Evolutionary conservation across 37 sponge, comb jelly and placozoan genomes (phyloP).

Genomic region (Cladorhizidae sp.): DNA sequence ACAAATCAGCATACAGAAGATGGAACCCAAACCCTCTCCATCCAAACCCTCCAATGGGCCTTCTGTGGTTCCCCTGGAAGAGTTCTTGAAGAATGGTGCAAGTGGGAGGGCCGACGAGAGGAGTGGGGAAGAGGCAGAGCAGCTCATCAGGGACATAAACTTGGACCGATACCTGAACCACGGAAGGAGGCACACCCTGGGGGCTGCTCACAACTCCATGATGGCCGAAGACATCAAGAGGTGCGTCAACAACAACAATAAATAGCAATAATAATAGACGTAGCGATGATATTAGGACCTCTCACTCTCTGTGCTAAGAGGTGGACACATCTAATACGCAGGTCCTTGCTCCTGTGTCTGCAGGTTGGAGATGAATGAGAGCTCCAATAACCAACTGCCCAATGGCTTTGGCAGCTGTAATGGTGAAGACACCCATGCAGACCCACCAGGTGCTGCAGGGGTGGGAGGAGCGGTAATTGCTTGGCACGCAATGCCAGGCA

Average conservation of each 20-base stretch:
- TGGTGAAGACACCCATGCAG: not conserved
- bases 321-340: too few relatives aligned
- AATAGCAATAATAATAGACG: too few relatives aligned
- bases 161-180: constrained; percentile 62
- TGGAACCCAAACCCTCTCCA: not conserved
- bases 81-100: not conserved
- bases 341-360: too few relatives aligned
- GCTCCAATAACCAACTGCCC: constrained; percentile 30
- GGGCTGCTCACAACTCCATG: constrained; percentile 53
- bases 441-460: not conserved
- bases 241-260: too few relatives aligned
- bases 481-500: not conserved
- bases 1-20: constrained; percentile 29
- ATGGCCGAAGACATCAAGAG: constrained; percentile 17
- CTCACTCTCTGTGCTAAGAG: too few relatives aligned
- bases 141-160: constrained; percentile 49
- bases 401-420: constrained; percentile 12
- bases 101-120: constrained; percentile 5
- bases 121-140: not conserved
- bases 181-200: constrained; percentile 75
- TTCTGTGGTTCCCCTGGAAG: constrained; percentile 8
- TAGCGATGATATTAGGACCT: too few relatives aligned
- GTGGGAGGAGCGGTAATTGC: not conserved
- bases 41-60: not conserved
- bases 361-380: constrained; percentile 40